Percentiles rank a stretch among this genome's conserved stretches.
phyloP scores from a whole-genome alignment of 2,888 invertebrate genomes.

The Chrysina gloriosa region DNA sequence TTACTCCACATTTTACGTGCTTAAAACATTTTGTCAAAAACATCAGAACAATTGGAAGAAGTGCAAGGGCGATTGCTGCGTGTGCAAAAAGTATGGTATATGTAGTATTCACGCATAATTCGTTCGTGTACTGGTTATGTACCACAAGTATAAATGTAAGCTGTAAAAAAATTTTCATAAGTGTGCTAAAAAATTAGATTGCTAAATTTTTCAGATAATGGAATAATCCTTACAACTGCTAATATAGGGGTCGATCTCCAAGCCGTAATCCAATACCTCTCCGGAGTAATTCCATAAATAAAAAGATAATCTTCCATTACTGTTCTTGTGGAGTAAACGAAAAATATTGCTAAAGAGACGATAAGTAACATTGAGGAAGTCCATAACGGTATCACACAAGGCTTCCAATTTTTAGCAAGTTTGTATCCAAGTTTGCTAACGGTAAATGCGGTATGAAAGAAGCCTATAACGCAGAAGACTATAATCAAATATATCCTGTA shows the following conservation, averaged over 20 bases:
- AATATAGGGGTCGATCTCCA: slow-evolving; percentile 38
- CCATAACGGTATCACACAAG: slow-evolving; percentile 19
- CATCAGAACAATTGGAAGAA: slow-evolving; percentile 40
- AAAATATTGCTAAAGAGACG: slow-evolving; percentile 31
- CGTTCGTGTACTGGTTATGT: slow-evolving; percentile 1
- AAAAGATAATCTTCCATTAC: slow-evolving; percentile 37
- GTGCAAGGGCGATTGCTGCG: slow-evolving; percentile 4
- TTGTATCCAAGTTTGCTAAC: neutral
- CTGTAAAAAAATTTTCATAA: slow-evolving; percentile 29
- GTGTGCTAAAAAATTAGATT: neutral
- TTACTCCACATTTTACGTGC: slow-evolving; percentile 41
- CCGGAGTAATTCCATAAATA: slow-evolving; percentile 31
- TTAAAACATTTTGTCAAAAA: slow-evolving; percentile 40
- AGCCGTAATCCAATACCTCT: slow-evolving; percentile 36
- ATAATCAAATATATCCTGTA: slow-evolving; percentile 21
- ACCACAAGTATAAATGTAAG: slow-evolving; percentile 38
- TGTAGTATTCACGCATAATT: neutral
- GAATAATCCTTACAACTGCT: slow-evolving; percentile 24
- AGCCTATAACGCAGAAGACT: neutral
- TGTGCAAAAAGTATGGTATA: slow-evolving; percentile 10
- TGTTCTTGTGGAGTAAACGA: slow-evolving; percentile 32
- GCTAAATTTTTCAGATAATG: no score
- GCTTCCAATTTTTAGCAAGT: neutral
- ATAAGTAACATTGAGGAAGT: slow-evolving; percentile 6
- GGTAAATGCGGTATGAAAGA: neutral